phyloP scores from a whole-genome alignment of 2,797 vertebrate genomes.

The Eulemur rubriventer region DNA sequence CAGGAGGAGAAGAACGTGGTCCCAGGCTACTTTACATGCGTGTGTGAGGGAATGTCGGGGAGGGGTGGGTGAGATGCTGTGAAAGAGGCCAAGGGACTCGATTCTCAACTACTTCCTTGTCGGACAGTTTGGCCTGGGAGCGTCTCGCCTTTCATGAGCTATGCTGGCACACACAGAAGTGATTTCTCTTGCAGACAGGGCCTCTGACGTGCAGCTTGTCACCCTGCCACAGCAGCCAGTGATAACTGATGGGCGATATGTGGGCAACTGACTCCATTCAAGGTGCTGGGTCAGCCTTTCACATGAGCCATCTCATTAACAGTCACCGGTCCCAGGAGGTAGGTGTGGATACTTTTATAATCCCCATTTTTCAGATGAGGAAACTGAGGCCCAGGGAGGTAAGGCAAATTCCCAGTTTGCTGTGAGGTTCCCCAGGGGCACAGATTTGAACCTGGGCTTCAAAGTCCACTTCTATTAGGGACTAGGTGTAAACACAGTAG shows the following conservation, averaged over 20 bases:
- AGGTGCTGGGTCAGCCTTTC: background rate
- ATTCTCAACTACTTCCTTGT: background rate
- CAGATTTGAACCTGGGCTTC: background rate
- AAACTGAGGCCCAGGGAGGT: background rate
- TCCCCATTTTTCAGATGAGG: background rate
- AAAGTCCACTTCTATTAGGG: background rate
- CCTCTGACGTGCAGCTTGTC: background rate
- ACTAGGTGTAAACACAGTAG: background rate
- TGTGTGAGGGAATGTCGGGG: too few species aligned
- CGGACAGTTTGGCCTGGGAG: background rate
- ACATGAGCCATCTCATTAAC: accelerated
- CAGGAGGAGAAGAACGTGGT: background rate
- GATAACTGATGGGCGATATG: background rate
- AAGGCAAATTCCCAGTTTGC: background rate
- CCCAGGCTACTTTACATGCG: accelerated
- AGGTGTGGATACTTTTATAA: background rate
- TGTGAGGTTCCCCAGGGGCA: background rate
- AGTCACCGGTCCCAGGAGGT: background rate
- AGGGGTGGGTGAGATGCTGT: background rate
- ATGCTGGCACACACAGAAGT: background rate
- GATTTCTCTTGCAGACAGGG: background rate
- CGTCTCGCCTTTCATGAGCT: background rate
- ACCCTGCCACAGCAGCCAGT: background rate
- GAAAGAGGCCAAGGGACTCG: background rate
- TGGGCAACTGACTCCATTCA: background rate